Evolutionary conservation across 2,888 invertebrate species (phyloP).

Genomic region (Dolichomitus sp.): DNA sequence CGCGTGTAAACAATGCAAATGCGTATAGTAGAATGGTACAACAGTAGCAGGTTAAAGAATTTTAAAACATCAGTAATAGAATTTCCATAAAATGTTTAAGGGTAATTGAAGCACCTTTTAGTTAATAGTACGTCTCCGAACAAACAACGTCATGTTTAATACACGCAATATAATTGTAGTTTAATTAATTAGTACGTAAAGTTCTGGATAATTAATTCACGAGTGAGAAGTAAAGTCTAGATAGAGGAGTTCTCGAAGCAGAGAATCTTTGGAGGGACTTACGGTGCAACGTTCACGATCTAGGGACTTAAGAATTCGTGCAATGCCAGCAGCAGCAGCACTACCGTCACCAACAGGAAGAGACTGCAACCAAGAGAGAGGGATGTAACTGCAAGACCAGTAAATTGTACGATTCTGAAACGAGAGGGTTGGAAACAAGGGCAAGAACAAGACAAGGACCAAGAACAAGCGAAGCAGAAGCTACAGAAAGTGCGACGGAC

Average conservation of each 20-base stretch:
- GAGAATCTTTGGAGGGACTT: constrained; percentile 8
- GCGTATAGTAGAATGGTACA: background rate
- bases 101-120: background rate
- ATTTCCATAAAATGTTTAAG: background rate
- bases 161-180: constrained; percentile 16
- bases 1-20: background rate
- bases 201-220: constrained; percentile 41
- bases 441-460: constrained; percentile 36
- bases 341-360: background rate
- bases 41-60: background rate
- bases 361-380: constrained; percentile 9
- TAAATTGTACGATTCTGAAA: constrained; percentile 48
- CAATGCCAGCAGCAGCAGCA: constrained; percentile 15
- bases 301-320: constrained; percentile 39
- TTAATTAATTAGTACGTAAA: constrained; percentile 11
- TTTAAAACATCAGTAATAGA: background rate
- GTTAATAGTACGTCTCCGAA: background rate
- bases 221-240: background rate
- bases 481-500: constrained; percentile 45
- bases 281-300: background rate
- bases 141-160: background rate
- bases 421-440: constrained; percentile 23
- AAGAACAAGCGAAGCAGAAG: constrained; percentile 35
- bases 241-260: constrained; percentile 7
- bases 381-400: constrained; percentile 26